These are phyloP conservation scores for Eupithecia abbreviata DNA, from an alignment of 2,888 invertebrate species.

Conservation along the genomic window DNA sequence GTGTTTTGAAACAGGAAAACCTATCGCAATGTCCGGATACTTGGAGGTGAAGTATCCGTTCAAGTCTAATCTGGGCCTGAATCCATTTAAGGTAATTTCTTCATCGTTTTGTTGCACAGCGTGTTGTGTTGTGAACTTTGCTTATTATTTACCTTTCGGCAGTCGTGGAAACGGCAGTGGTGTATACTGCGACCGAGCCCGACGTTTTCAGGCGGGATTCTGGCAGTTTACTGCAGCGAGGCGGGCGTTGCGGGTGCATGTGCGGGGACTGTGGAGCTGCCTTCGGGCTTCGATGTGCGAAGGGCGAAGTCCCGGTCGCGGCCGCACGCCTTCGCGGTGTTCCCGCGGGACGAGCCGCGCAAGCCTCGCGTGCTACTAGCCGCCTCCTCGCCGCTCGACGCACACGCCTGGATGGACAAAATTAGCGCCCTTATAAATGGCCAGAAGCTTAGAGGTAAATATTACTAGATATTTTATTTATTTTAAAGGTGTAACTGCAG, in stretches of 20 bases:
- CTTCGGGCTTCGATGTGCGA: constrained; percentile 84
- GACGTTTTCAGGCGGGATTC: constrained; percentile 79
- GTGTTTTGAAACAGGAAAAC: constrained; percentile 38
- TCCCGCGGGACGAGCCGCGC: constrained; percentile 81
- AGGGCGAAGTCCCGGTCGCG: constrained; percentile 87
- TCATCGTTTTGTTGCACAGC: neutral
- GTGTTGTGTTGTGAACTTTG: constrained; percentile 10
- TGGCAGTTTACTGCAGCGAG: constrained; percentile 83
- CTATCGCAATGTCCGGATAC: constrained; percentile 78
- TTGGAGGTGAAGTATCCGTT: constrained; percentile 86
- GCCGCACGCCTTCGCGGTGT: constrained; percentile 88
- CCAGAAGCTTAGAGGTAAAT: constrained; percentile 55
- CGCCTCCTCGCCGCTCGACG: constrained; percentile 85
- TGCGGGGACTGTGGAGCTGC: constrained; percentile 81
- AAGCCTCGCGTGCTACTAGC: constrained; percentile 87
- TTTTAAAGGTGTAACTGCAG: constrained; percentile 12
- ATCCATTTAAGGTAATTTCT: constrained; percentile 84
- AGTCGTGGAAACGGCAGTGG: constrained; percentile 88
- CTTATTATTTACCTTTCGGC: constrained; percentile 51
- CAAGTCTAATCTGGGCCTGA: constrained; percentile 84
- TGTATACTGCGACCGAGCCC: constrained; percentile 85
- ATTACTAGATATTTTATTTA: constrained; percentile 8
- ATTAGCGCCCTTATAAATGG: constrained; percentile 81
- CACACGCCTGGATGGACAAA: constrained; percentile 88
- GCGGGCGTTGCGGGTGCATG: constrained; percentile 76